A percentile compares a stretch with the other conserved stretches of the same genome.
Evolutionary conservation across 2,113 vertebrate species (phyloP).

Genomic region (Cnemophilus loriae): DNA sequence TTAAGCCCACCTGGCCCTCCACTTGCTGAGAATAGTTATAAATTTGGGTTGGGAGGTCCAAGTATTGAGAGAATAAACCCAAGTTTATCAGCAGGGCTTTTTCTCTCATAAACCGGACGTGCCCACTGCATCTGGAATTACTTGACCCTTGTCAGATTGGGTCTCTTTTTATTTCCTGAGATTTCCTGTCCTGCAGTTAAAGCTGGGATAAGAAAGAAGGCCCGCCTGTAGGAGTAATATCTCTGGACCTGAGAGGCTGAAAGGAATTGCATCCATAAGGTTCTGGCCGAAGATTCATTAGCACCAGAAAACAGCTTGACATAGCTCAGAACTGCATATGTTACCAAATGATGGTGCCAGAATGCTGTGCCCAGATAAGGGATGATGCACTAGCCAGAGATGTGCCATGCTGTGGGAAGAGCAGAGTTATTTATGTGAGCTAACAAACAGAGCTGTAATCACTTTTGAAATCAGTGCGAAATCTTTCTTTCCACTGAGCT

Average conservation of each 20-base stretch:
- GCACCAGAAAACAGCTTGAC: neutral
- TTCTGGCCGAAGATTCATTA: neutral
- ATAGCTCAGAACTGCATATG: neutral
- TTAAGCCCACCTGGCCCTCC: neutral
- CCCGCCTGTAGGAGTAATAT: neutral
- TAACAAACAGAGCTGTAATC: neutral
- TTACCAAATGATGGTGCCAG: neutral
- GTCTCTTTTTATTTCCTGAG: neutral
- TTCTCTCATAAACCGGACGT: neutral
- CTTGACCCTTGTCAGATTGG: neutral
- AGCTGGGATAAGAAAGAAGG: neutral
- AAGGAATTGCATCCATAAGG: neutral
- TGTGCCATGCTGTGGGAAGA: neutral
- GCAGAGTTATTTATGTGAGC: neutral
- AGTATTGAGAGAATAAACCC: neutral
- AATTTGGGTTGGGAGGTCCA: neutral
- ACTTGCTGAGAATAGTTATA: neutral
- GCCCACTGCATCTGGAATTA: neutral
- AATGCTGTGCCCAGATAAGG: neutral
- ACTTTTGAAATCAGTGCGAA: constrained; percentile 5
- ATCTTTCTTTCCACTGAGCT: constrained; percentile 17
- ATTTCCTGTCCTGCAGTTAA: neutral
- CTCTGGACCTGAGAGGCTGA: neutral
- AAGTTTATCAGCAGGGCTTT: neutral
- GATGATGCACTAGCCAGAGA: neutral